A percentile compares a stretch with the other conserved stretches of the same genome.
phyloP scores from a whole-genome alignment of 2,888 invertebrate genomes.

The Baccha elongata region DNA sequence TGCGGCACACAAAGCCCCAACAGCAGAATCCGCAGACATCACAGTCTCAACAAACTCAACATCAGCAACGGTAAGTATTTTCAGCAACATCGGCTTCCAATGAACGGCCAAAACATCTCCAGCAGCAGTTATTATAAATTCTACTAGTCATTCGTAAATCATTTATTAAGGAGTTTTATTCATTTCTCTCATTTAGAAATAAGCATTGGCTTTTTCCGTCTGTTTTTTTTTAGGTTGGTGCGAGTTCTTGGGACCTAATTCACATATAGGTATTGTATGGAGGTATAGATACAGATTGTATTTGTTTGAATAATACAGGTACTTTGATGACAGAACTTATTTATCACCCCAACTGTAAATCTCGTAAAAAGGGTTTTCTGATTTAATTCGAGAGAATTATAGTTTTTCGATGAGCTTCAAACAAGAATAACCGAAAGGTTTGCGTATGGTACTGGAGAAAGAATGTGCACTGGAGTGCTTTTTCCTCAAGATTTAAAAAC shows the following conservation, averaged over 20 bases:
- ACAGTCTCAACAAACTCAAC: conserved; percentile 18
- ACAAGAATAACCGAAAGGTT: too few species aligned
- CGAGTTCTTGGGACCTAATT: neutral
- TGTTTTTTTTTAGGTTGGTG: neutral
- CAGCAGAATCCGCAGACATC: conserved; percentile 34
- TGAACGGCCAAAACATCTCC: conserved; percentile 19
- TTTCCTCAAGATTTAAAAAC: too few species aligned
- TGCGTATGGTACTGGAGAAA: too few species aligned
- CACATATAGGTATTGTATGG: neutral
- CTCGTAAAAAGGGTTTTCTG: neutral
- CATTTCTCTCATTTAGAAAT: conserved; percentile 61
- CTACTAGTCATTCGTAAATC: conserved; percentile 72
- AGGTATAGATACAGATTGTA: neutral
- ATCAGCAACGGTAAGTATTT: conserved; percentile 27
- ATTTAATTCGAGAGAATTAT: neutral
- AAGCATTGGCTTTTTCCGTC: conserved; percentile 30
- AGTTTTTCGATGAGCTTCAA: too few species aligned
- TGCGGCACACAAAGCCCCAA: conserved; percentile 55
- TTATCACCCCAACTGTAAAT: conserved; percentile 21
- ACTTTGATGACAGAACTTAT: conserved; percentile 18
- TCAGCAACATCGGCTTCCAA: conserved; percentile 2
- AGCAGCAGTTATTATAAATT: conserved; percentile 65
- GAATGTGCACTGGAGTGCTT: too few species aligned
- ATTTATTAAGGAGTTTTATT: conserved; percentile 71
- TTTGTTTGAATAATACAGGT: neutral